Evolutionary conservation across 2,888 invertebrate species (phyloP).

Genomic region (Serrognathus titanus): DNA sequence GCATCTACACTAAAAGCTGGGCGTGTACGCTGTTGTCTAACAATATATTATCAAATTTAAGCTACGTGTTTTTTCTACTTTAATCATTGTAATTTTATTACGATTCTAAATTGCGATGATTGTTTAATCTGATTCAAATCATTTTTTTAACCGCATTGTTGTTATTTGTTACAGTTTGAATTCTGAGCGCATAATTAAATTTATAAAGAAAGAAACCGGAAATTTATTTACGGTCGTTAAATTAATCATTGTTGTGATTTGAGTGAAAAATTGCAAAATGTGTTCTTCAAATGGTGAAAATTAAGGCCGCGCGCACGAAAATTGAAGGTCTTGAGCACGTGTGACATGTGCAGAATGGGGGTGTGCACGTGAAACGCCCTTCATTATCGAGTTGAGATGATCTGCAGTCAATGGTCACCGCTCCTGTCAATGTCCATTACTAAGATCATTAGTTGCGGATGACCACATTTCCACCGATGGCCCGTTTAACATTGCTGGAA

Average conservation of each 20-base stretch:
- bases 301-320: background rate
- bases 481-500: constrained; percentile 8
- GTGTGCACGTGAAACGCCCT: constrained; percentile 11
- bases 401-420: constrained; percentile 17
- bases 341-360: constrained; percentile 1
- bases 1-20: constrained; percentile 30
- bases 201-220: background rate
- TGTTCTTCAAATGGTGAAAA: background rate
- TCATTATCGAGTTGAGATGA: constrained; percentile 12
- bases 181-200: background rate
- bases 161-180: background rate
- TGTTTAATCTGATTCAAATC: background rate
- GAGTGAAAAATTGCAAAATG: background rate
- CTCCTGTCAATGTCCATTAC: constrained; percentile 19
- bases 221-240: background rate
- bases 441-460: constrained; percentile 18
- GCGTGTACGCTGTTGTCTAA: constrained; percentile 36
- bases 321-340: constrained; percentile 5
- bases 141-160: background rate
- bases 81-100: constrained; percentile 30
- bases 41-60: constrained; percentile 37
- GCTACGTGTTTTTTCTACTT: constrained; percentile 16
- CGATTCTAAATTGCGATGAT: background rate
- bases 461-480: constrained; percentile 11
- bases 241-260: background rate